Conservation (phyloP, 2,797 vertebrate genomes). For the Hafferia zeledoni region DNA sequence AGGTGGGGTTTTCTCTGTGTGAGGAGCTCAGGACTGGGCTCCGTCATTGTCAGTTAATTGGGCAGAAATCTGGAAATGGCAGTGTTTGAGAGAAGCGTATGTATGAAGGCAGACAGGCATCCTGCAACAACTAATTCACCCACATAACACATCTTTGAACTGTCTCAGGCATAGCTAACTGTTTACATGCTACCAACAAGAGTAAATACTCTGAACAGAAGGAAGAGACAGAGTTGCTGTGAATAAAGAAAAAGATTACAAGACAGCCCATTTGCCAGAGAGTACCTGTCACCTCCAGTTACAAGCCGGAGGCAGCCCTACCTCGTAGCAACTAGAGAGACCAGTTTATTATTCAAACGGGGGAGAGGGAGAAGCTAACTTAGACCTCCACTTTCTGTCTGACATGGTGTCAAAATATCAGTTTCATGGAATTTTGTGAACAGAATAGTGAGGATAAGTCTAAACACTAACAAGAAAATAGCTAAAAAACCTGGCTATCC, state of each 20-base stretch:
- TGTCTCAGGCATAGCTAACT: constrained; percentile 54
- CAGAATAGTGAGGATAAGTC: constrained; percentile 31
- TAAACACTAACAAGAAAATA: constrained; percentile 63
- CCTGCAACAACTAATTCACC: constrained; percentile 51
- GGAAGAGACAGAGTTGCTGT: constrained; percentile 42
- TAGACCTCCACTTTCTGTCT: constrained; percentile 39
- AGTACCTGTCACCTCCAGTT: constrained; percentile 71
- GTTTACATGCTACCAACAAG: constrained; percentile 58
- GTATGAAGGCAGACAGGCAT: constrained; percentile 58
- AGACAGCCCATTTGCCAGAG: constrained; percentile 59
- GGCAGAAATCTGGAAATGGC: constrained; percentile 53
- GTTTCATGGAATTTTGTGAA: constrained; percentile 37
- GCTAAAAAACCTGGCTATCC: constrained; percentile 25
- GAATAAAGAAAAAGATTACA: constrained; percentile 58
- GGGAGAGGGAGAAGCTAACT: constrained; percentile 53
- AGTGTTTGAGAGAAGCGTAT: neutral
- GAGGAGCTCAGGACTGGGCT: neutral
- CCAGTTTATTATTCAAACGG: constrained; percentile 75
- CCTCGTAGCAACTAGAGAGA: constrained; percentile 36
- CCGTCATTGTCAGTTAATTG: constrained; percentile 53
- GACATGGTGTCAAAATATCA: constrained; percentile 67
- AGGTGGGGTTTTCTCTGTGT: neutral
- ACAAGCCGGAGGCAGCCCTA: constrained; percentile 50
- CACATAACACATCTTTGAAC: constrained; percentile 41
- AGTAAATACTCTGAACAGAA: constrained; percentile 57